Percentiles rank a stretch among this genome's conserved stretches.
These are phyloP conservation scores for Chlorodrepanis virens DNA, from an alignment of 2,113 vertebrate genomes.

Conservation along the genomic window DNA sequence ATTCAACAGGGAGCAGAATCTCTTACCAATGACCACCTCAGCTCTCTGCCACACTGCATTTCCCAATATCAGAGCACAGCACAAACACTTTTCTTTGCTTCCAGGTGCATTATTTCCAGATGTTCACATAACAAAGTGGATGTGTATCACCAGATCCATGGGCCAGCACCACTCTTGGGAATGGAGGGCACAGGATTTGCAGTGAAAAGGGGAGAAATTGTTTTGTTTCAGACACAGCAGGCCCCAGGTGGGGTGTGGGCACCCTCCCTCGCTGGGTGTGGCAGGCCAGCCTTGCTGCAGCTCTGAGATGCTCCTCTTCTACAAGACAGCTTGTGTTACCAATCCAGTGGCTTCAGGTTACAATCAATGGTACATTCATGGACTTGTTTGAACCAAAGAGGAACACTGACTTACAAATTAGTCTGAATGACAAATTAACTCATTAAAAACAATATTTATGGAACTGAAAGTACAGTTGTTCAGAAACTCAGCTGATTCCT, in stretches of 20 bases:
- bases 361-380: rapidly evolving
- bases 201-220: background rate
- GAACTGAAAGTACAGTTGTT: background rate
- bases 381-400: background rate
- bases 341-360: background rate
- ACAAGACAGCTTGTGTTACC: background rate
- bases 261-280: background rate
- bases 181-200: background rate
- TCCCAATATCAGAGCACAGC: background rate
- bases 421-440: background rate
- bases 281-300: background rate
- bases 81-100: background rate
- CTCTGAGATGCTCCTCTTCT: background rate
- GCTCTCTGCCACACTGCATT: background rate
- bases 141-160: background rate
- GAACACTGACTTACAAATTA: background rate
- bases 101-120: background rate
- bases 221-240: background rate
- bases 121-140: background rate
- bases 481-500: background rate
- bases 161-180: background rate
- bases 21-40: background rate
- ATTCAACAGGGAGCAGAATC: background rate
- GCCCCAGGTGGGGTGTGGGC: background rate
- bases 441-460: background rate